These are phyloP conservation scores for Musca vetustissima DNA, from an alignment of 1,140 invertebrate genomes.

Conservation along the genomic window DNA sequence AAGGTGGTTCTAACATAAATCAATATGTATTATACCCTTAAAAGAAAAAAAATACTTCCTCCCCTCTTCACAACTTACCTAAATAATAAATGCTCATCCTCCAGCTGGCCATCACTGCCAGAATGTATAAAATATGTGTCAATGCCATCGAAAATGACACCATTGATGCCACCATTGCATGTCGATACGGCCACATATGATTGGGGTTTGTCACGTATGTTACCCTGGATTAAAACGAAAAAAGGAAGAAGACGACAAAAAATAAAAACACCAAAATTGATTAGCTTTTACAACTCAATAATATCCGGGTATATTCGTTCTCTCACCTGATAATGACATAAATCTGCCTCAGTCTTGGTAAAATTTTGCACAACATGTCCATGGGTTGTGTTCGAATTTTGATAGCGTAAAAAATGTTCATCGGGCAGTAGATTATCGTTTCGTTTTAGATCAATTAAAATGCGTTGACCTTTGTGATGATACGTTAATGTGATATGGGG, in stretches of 20 bases:
- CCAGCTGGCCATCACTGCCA: constrained; percentile 41
- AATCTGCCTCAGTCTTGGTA: constrained; percentile 55
- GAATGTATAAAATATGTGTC: constrained; percentile 75
- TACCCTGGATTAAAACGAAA: constrained; percentile 68
- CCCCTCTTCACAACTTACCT: constrained; percentile 38
- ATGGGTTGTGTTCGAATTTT: constrained; percentile 58
- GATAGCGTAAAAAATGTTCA: constrained; percentile 73
- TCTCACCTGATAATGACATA: constrained; percentile 55
- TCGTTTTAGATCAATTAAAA: constrained; percentile 72
- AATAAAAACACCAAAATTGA: constrained; percentile 6
- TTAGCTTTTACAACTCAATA: background rate
- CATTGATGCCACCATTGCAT: constrained; percentile 74
- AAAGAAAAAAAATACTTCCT: constrained; percentile 32
- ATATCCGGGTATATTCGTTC: too few species aligned
- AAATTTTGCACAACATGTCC: constrained; percentile 60
- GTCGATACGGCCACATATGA: constrained; percentile 88
- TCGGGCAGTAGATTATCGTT: constrained; percentile 76
- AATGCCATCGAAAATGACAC: constrained; percentile 79
- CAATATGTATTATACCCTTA: background rate
- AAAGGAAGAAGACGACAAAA: constrained; percentile 20
- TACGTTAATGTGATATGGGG: constrained; percentile 70
- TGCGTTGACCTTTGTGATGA: constrained; percentile 66
- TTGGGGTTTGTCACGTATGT: constrained; percentile 65
- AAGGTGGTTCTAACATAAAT: too few species aligned
- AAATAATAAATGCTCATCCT: constrained; percentile 50